Base-by-base conservation (phyloP, 1,140 invertebrate genomes). In the Telenomus remus region DNA sequence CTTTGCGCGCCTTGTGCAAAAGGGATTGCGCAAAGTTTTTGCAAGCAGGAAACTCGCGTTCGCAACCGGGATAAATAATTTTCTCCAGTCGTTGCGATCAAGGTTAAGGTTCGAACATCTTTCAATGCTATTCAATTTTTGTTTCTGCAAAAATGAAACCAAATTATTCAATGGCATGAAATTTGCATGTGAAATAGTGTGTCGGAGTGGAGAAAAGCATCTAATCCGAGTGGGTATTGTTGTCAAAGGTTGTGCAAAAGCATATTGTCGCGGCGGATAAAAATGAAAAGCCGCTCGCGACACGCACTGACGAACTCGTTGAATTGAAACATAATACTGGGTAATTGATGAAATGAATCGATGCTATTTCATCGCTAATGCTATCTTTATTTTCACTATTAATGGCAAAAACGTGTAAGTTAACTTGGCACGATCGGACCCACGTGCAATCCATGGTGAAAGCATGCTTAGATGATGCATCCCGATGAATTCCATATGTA, bases 351-450 rank as follows among this genome's bases (percentile, higher is more conserved):
- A 49, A 70, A 70, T 55, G 56, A 70, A 61, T 61, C 60, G 64
- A 35, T 56, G 60, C 54, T 69, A 65, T 76, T 76, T 70, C 59
- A 69, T 70, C 49, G 59, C 35, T 56, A 60, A 60, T 50, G 54
- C 57, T 65, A 59, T 64, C 55, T 60, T 46, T 46, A 61, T 66
- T 76, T 70, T 76, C 66, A 51, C 55, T 76, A 27, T 71, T 71
- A 60, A 55, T 61, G 61, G 55, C 61, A 71, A 76, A 76, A 76
- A 63, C 51, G 54, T 59, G 65, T 64, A 64, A 56, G 49, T 65
- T 61, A 66, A 55, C 49, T 61, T 49, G 13, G 42, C 60, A 60
- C 49, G 35, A 1, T 39, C 43, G 59, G 66, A 64, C 56, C 66
- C 63, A 72, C 61, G 53, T 66, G 64, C 50, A 59, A 70, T 61